These are phyloP conservation scores for Gnatocerus cornutus DNA, from an alignment of 2,888 invertebrate species.

Conservation along the genomic window DNA sequence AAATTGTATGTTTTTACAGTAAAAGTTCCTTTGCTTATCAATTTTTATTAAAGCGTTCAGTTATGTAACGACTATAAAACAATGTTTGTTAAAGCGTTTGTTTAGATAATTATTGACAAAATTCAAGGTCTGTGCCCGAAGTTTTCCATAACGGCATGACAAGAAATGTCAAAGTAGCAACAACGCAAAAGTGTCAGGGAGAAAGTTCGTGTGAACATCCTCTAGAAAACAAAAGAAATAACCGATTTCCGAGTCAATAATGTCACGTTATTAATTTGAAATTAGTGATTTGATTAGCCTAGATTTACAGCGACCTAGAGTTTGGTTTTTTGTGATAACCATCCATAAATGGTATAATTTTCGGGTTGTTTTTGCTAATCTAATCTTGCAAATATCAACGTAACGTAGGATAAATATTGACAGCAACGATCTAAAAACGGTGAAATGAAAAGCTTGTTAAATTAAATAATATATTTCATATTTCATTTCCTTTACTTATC, in stretches of 20 bases:
- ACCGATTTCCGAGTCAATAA: neutral
- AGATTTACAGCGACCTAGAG: no score
- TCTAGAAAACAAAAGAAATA: neutral
- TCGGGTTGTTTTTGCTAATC: constrained; percentile 2
- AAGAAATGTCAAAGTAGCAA: neutral
- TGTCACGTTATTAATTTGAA: neutral
- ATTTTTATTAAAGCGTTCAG: neutral
- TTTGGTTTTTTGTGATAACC: neutral
- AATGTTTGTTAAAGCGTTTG: neutral
- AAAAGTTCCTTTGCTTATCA: constrained; percentile 6
- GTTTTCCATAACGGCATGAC: constrained; percentile 1
- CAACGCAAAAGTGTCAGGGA: constrained; percentile 12
- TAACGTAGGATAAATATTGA: no score
- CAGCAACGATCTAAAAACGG: neutral
- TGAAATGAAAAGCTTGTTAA: constrained; percentile 15
- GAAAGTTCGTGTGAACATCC: neutral
- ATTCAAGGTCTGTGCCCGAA: neutral
- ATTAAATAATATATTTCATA: constrained; percentile 43
- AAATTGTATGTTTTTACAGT: constrained; percentile 22
- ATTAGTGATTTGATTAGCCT: no score
- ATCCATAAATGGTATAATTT: neutral
- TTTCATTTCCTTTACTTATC: constrained; percentile 52
- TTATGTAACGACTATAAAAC: neutral
- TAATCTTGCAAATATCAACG: neutral
- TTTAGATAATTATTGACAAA: constrained; percentile 1